Base-by-base conservation (phyloP, 2,888 invertebrate species). In the Lordiphosa fenestrarum region DNA sequence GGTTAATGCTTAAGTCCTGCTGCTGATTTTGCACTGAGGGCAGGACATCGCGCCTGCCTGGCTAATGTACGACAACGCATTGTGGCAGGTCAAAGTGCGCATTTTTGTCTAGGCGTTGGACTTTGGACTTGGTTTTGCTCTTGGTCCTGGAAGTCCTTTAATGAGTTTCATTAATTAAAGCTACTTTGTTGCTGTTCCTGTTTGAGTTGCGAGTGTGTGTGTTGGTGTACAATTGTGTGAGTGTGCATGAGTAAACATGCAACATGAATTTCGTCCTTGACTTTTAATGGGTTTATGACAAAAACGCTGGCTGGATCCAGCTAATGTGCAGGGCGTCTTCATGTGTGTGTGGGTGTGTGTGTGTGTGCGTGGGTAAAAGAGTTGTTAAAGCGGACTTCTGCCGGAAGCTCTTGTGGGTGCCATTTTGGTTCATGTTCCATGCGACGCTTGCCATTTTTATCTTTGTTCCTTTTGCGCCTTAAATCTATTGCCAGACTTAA, bases 231-330 rank as follows among this genome's bases (percentile, higher is more conserved):
- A 21, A 35, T 38, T 36, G 61, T 44, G 64, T 42, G 38, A 41
- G 52, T 71, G 54, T 70, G 66, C 59, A 60, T 74, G 66, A 61
- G 67, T 73, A 76, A 76, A 80, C 77, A 74, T 81, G 82, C 82
- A 84, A 83, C 85, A 85, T 84, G 83, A 75, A 84, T 78, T 82
- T 75, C 49, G 85, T 67, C 84, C 85, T 84, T 84, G 85, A 84
- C 85, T 84, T 84, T 81, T 84, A 84, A 84, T 84, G 85, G 84
- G 82, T 70, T 84, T 76, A 77, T 83, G 85, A 84, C 84, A 81
- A 81, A 84, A 84, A 66, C 68, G 67, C 52, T 69, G 67, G 66
- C 36, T 19, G 36, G 44, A 36, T 42, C 38, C n/a, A 52, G 73
- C 71, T 80, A 80, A 80, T 78, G 76, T 73, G 66, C 66, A 58